Base-by-base conservation (phyloP, 2,113 vertebrate species). In the Cygnus buccinator region DNA sequence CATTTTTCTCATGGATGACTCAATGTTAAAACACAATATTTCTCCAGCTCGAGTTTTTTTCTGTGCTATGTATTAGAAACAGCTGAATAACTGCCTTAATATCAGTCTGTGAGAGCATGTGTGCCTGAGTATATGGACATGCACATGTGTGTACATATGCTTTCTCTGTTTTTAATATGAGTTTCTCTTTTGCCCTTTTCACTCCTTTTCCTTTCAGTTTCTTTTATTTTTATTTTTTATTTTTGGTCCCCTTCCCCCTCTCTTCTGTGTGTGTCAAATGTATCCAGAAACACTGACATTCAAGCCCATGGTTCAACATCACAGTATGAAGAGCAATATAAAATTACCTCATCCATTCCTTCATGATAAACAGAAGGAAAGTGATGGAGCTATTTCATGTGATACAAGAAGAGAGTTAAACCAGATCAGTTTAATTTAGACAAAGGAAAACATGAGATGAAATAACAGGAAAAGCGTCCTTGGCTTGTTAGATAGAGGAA, bases 1-100 rank as follows among this genome's bases (percentile, higher is more conserved):
- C 93, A 95, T 96, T 96, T 96, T 96, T 96, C 94, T 93, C 95
- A 95, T 89, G 87, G 75, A 26, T 97, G 94, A 97, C 67, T 97
- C 96, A 96, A 29, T 85, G 74, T 79, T 96, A 71, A 83, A 92
- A 84, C 57, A 75, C 78, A 93, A 55, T 59, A 35, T 80, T 87
- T 93, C 93, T 95, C 59, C 81, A 91, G 77, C 59, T 67, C 35
- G 50, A 93, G 71, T 37, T 90, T 83, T 87, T 63, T 87, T 63
- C 86, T 83, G 0, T 62, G 50, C 50, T 80, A 11, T 46, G 26
- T 83, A 85, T 94, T 96, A 96, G 84, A 93, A 92, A 94, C 89
- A 93, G 87, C 85, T 94, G 94, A 94, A 63, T 44, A 66, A 66
- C 66, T 68, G 62, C 23, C 65, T 66, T 61, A 73, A 41, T 82